phyloP scores from a whole-genome alignment of 2,797 vertebrate genomes.

The Echiichthys vipera region DNA sequence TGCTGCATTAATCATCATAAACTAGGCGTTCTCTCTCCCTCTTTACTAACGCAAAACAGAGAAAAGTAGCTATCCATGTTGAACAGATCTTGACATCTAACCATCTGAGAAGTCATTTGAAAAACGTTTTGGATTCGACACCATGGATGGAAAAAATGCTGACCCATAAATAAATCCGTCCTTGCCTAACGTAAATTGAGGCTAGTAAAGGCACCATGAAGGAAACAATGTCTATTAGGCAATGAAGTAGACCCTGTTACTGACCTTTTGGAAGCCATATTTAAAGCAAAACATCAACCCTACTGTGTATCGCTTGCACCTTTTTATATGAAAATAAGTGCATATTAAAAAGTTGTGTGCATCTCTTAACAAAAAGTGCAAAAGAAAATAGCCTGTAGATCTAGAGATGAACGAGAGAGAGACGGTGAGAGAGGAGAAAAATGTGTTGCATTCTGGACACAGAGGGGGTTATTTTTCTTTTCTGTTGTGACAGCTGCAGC shows the following conservation, averaged over 20 bases:
- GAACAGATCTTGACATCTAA: neutral
- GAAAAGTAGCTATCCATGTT: neutral
- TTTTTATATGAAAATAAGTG: neutral
- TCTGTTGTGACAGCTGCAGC: conserved; percentile 69
- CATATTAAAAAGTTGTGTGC: neutral
- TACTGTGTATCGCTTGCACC: neutral
- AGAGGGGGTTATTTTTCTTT: conserved; percentile 45
- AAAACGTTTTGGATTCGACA: neutral
- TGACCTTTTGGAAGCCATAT: neutral
- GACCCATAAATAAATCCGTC: too few relatives aligned
- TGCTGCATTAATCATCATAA: neutral
- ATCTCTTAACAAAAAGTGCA: neutral
- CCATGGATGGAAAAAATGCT: neutral
- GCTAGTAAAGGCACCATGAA: too few relatives aligned
- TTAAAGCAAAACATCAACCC: neutral
- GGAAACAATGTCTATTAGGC: neutral
- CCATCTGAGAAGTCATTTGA: neutral
- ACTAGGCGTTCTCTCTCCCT: neutral
- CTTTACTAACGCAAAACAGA: too few relatives aligned
- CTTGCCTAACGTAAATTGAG: too few relatives aligned
- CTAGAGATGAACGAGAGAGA: conserved; percentile 17
- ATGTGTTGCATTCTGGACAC: conserved; percentile 37
- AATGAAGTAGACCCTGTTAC: neutral
- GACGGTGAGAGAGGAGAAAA: conserved; percentile 5
- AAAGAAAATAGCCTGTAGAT: conserved; percentile 2